Evolutionary conservation across 35 echinoderm and acorn worm species (phyloP).

Genomic region (Acanthaster planci): DNA sequence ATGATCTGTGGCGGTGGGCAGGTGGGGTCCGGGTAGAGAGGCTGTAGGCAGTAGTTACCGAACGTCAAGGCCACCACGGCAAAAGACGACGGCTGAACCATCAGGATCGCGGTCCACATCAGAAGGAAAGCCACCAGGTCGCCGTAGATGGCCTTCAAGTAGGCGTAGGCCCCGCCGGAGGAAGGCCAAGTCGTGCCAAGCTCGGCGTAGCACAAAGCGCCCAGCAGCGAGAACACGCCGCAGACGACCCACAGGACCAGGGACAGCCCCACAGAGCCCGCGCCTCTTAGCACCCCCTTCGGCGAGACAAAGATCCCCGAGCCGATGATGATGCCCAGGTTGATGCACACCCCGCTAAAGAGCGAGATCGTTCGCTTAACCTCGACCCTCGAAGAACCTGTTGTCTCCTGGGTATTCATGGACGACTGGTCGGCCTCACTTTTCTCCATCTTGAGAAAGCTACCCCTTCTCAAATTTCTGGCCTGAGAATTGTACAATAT

Average conservation of each 20-base stretch:
- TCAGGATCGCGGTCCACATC: conserved; percentile 72
- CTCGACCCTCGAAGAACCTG: neutral
- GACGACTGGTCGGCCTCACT: neutral
- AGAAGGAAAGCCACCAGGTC: conserved; percentile 66
- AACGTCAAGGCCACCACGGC: conserved; percentile 78
- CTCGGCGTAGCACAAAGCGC: conserved; percentile 81
- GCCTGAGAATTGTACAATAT: too few relatives aligned
- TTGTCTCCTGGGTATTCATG: neutral
- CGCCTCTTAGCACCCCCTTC: conserved; percentile 57
- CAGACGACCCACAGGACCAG: conserved; percentile 63
- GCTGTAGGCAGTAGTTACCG: conserved; percentile 75
- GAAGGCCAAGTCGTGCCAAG: conserved; percentile 58
- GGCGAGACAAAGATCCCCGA: conserved; percentile 82
- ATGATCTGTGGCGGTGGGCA: conserved; percentile 53
- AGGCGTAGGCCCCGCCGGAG: conserved; percentile 75
- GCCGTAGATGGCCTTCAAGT: conserved; percentile 52
- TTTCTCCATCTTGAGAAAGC: neutral
- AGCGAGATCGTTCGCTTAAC: conserved; percentile 35
- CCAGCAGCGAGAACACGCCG: conserved; percentile 60
- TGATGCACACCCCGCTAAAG: conserved; percentile 35
- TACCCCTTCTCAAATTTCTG: too few relatives aligned
- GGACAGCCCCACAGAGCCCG: conserved; percentile 61
- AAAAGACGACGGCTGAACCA: conserved; percentile 56
- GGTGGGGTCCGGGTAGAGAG: conserved; percentile 48
- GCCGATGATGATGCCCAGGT: conserved; percentile 67